phyloP scores from a whole-genome alignment of 2,888 invertebrate genomes.

The Xylota sylvarum region DNA sequence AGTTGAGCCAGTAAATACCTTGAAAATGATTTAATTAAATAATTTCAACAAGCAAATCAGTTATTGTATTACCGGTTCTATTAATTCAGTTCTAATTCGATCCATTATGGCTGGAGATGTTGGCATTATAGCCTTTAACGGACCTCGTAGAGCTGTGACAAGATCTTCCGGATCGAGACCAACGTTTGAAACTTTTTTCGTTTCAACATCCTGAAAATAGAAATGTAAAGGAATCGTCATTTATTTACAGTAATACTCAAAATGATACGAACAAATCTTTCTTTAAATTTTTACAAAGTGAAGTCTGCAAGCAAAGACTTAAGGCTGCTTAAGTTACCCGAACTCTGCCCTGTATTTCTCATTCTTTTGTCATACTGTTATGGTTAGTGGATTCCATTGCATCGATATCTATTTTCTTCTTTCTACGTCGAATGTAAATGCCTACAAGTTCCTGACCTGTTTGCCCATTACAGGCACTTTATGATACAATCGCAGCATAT shows the following conservation, averaged over 20 bases:
- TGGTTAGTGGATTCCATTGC: too few relatives aligned
- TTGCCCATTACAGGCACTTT: too few relatives aligned
- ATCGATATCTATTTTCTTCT: too few relatives aligned
- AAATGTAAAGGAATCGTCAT: neutral
- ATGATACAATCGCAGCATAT: too few relatives aligned
- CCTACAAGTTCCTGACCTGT: too few relatives aligned
- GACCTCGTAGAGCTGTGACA: conserved; percentile 86
- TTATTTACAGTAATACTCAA: neutral
- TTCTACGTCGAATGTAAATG: too few relatives aligned
- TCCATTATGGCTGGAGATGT: conserved; percentile 87
- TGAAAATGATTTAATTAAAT: conserved; percentile 12
- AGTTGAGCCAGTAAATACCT: conserved; percentile 82
- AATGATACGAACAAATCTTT: neutral
- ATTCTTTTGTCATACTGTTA: too few relatives aligned
- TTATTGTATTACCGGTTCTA: conserved; percentile 86
- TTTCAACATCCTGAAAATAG: conserved; percentile 80
- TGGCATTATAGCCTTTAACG: conserved; percentile 88
- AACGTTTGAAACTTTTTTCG: conserved; percentile 87
- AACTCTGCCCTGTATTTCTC: too few relatives aligned
- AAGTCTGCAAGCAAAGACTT: too few relatives aligned
- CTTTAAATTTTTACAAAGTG: neutral
- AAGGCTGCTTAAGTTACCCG: too few relatives aligned
- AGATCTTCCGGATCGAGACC: conserved; percentile 87
- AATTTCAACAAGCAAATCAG: neutral
- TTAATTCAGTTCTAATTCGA: conserved; percentile 88